phyloP scores from a whole-genome alignment of 2,113 vertebrate genomes.

The Phocoena phocoena region DNA sequence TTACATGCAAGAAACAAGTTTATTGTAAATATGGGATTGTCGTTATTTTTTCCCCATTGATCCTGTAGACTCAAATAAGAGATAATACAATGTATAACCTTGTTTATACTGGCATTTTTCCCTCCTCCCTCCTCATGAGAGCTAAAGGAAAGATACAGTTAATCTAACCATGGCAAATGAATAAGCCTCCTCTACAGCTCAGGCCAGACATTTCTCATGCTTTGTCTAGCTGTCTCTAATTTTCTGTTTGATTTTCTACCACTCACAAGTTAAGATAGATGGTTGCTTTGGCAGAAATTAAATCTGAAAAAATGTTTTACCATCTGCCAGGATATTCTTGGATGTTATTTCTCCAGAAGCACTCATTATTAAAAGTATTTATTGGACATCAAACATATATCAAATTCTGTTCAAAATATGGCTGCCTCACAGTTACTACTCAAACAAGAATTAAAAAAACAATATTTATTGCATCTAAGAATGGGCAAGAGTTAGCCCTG shows the following conservation, averaged over 20 bases:
- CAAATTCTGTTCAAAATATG: slow-evolving; percentile 58
- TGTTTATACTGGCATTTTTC: background rate
- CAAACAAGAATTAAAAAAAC: background rate
- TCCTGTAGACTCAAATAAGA: slow-evolving; percentile 26
- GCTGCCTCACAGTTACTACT: slow-evolving; percentile 42
- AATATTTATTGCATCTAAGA: slow-evolving; percentile 1
- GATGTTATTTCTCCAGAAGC: slow-evolving; percentile 57
- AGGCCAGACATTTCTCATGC: slow-evolving; percentile 46
- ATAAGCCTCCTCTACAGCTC: background rate
- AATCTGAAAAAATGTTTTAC: slow-evolving; percentile 70
- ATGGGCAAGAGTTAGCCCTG: slow-evolving; percentile 9
- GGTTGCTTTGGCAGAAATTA: slow-evolving; percentile 63
- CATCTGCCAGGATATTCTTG: slow-evolving; percentile 68
- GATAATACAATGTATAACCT: background rate
- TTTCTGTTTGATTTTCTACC: slow-evolving; percentile 68
- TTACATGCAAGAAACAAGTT: background rate
- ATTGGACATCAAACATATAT: slow-evolving; percentile 62
- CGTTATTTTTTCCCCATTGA: background rate
- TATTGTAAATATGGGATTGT: background rate
- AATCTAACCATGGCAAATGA: slow-evolving; percentile 45
- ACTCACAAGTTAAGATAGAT: slow-evolving; percentile 44
- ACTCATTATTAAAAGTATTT: slow-evolving; percentile 77
- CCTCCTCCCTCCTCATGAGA: background rate
- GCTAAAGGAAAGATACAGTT: slow-evolving; percentile 29
- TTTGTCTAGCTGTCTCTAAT: slow-evolving; percentile 71